Percentiles rank a stretch among this genome's conserved stretches.
Conservation (phyloP, 1,140 invertebrate genomes). For the Chironomus striatipennis region DNA sequence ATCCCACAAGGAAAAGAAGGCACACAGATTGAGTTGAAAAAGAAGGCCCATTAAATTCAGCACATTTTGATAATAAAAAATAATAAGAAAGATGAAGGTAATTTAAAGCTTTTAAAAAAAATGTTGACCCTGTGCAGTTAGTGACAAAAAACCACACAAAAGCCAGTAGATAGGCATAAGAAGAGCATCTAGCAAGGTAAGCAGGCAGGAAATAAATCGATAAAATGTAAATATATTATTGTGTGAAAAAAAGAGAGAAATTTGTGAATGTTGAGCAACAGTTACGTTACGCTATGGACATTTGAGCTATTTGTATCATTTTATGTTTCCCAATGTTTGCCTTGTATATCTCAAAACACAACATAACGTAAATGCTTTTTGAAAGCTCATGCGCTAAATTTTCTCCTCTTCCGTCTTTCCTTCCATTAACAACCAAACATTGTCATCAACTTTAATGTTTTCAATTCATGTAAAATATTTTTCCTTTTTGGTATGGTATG, state of each 20-base stretch:
- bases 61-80: conserved; percentile 10
- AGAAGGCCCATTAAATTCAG: neutral
- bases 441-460: too few relatives aligned
- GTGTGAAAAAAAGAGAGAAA: neutral
- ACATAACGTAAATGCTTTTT: too few relatives aligned
- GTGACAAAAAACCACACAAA: neutral
- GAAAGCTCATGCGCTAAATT: neutral
- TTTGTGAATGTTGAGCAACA: neutral
- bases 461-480: neutral
- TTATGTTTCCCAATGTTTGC: neutral
- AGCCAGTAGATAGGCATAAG: too few relatives aligned
- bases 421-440: too few relatives aligned
- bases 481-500: too few relatives aligned
- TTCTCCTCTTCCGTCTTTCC: neutral
- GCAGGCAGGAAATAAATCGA: neutral
- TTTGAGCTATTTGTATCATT: neutral
- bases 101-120: neutral
- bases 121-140: neutral
- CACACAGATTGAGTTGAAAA: neutral
- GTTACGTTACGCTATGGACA: neutral
- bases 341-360: too few relatives aligned
- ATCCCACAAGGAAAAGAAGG: too few relatives aligned
- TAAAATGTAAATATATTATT: neutral
- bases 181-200: neutral
- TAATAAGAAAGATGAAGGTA: conserved; percentile 8